These are phyloP conservation scores for Pygoscelis antarcticus DNA, from an alignment of 2,113 vertebrate species.

Conservation along the genomic window DNA sequence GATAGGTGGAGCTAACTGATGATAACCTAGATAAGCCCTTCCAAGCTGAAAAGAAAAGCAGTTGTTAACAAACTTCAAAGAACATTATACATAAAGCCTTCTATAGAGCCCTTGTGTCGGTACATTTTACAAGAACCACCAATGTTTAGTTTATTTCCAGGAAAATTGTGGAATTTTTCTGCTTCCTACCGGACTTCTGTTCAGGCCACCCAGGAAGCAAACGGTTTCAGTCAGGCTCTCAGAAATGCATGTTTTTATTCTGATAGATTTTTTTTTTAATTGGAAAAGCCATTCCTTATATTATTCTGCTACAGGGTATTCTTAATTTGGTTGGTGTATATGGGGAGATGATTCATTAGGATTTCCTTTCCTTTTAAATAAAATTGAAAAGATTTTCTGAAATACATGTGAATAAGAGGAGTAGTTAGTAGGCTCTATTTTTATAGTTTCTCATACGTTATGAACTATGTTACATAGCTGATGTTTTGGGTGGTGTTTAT, in stretches of 20 bases:
- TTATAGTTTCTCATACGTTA: neutral
- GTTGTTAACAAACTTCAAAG: neutral
- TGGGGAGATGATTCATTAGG: neutral
- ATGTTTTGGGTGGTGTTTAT: neutral
- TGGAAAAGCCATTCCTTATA: neutral
- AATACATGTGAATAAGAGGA: neutral
- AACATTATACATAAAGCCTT: neutral
- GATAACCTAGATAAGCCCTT: neutral
- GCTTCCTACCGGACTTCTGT: neutral
- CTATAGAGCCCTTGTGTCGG: neutral
- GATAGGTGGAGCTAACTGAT: neutral
- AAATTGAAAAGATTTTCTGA: conserved; percentile 41
- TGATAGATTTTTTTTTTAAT: neutral
- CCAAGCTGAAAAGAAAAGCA: neutral
- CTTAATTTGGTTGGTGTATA: neutral
- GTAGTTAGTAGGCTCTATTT: neutral
- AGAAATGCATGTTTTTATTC: neutral
- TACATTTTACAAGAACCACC: neutral
- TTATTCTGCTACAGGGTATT: neutral
- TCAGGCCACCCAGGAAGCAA: neutral
- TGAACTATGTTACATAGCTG: neutral
- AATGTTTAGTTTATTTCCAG: neutral
- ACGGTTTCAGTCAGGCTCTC: neutral
- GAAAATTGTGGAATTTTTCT: neutral
- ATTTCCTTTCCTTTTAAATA: conserved; percentile 6